phyloP scores from a whole-genome alignment of 2,113 vertebrate genomes.

The Plotosus lineatus region DNA sequence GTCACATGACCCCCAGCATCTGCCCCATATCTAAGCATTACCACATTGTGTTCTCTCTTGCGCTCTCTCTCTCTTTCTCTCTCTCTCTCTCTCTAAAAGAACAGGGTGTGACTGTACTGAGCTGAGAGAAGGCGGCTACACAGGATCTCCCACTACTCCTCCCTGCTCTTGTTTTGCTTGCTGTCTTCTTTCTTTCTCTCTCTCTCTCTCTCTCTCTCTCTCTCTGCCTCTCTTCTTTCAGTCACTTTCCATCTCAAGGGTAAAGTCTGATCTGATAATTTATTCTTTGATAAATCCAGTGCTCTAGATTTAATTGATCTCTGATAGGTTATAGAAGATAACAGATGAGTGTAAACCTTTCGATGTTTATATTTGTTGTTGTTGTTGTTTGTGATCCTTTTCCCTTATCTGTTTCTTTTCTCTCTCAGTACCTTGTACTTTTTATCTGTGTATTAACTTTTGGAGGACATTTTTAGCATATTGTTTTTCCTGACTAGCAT shows the following conservation, averaged over 20 bases:
- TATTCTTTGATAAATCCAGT: background rate
- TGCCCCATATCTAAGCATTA: conserved; percentile 50
- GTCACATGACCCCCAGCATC: conserved; percentile 62
- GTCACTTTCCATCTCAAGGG: conserved; percentile 1
- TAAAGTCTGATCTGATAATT: background rate
- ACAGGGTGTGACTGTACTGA: conserved; percentile 75
- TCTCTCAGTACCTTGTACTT: background rate
- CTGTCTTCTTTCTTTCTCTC: conserved; percentile 42
- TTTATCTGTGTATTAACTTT: too few species aligned
- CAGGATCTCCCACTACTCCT: conserved; percentile 61
- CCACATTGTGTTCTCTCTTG: conserved; percentile 45
- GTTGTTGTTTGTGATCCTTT: background rate
- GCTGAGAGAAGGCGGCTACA: conserved; percentile 70
- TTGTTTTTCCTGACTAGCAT: background rate
- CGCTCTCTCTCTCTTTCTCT: conserved; percentile 20
- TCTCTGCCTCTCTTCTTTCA: conserved; percentile 26
- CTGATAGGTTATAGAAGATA: conserved; percentile 27
- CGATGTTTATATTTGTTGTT: too few species aligned
- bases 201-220: conserved; percentile 6
- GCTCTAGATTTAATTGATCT: background rate
- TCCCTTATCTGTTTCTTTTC: background rate
- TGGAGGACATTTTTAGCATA: background rate
- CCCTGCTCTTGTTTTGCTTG: conserved; percentile 51
- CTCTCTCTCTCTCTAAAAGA: conserved; percentile 57
- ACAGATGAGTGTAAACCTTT: too few species aligned